A percentile compares a stretch with the other conserved stretches of the same genome.
These are phyloP conservation scores for Hippopotamyrus pictus DNA, from an alignment of 2,797 vertebrate genomes.

Conservation along the genomic window DNA sequence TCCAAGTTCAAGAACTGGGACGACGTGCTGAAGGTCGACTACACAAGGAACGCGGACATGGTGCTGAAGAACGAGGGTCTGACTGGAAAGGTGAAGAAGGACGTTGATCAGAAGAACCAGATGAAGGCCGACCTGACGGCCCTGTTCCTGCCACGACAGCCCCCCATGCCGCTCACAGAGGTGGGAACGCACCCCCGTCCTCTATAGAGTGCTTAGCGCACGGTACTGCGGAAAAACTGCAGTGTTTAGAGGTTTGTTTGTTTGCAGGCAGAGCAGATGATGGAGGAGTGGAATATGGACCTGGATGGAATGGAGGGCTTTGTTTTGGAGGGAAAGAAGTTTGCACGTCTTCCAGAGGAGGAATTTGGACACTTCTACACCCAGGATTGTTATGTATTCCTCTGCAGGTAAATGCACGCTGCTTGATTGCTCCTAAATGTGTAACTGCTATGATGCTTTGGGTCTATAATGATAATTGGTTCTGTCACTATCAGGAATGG, in stretches of 20 bases:
- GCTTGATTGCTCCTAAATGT: not conserved
- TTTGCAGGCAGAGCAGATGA: conserved; percentile 84
- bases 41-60: conserved; percentile 84
- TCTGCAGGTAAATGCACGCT: conserved; percentile 75
- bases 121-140: conserved; percentile 96
- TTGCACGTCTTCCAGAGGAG: conserved; percentile 89
- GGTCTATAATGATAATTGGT: not conserved
- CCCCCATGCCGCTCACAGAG: conserved; percentile 78
- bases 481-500: not conserved
- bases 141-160: conserved; percentile 88
- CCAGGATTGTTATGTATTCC: conserved; percentile 95
- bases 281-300: conserved; percentile 98
- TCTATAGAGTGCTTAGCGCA: not conserved
- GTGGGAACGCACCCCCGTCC: conserved; percentile 32
- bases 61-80: conserved; percentile 71
- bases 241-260: not conserved
- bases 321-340: conserved; percentile 93
- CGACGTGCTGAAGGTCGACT: conserved; percentile 89
- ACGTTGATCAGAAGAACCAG: conserved; percentile 83
- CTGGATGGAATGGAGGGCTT: conserved; percentile 97
- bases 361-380: conserved; percentile 95
- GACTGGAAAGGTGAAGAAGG: conserved; percentile 86
- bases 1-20: conserved; percentile 99
- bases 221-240: not conserved
- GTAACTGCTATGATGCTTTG: not conserved